Base-by-base conservation (phyloP, 2,888 invertebrate species). In the Lomographa bimaculata region DNA sequence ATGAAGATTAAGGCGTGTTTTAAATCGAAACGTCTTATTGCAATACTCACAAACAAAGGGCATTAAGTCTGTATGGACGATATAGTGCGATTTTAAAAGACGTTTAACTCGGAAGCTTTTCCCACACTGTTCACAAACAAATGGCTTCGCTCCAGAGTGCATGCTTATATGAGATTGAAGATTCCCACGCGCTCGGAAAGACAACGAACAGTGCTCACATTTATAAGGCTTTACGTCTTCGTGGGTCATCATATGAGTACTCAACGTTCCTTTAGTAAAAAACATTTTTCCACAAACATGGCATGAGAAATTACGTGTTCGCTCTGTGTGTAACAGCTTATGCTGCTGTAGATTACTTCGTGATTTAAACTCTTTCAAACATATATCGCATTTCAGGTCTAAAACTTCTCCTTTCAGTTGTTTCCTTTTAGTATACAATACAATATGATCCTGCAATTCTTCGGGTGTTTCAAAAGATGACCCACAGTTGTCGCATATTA, bases 211-310 rank as follows among this genome's bases (percentile, higher is more conserved):
- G 40, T 72, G 84, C 23, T 83, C 82, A 52, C 89, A 89, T 54
- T 89, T 87, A 14, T 60, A 86, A 0, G 81, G 87, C 26, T 81
- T 86, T 0, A 68, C 62, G 0, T 85, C 85, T 19, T 87, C 85
- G 18, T 89, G 89, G 0, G 77, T 84, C 33, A 71, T 57, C 71
- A 89, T 81, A 29, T 89, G 89, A 0, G 83, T 83, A 2, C 79
- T 71, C 0, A 89, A 46, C 0, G 87, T 79, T 0, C 89, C 89
- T 65, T 87, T 87, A 0, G 85, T 87, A 11, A 78, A 89, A 50
- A 89, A 89, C 85, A 85, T 87, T 60, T 89, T 89, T 0, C 89
- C 89, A 2, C 89, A 89, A 0, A 87, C 50, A 26, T 89, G 89
- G 41, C 89, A 89, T 0, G 87, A 77, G 23, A 84, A 89, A 7